Base-by-base conservation (phyloP, 30 jellyfish, hydroid and myxozoan species). In the Turritopsis dohrnii region DNA sequence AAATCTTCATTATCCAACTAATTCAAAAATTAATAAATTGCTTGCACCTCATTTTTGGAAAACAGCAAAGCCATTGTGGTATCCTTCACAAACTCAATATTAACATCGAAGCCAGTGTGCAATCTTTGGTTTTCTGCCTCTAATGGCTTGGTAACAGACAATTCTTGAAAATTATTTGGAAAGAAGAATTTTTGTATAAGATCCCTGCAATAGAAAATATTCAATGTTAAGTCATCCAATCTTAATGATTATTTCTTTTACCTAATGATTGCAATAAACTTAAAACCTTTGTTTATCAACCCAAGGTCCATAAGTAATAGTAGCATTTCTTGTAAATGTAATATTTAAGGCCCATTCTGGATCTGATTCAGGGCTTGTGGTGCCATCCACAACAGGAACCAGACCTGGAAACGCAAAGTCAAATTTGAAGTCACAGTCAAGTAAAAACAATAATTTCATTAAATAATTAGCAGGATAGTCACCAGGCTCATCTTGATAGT, bases 241-340 rank as follows among this genome's bases (percentile, higher is more conserved):
- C 22, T 18, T 21, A 19, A 29, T 4, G 23, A 77, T 1, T 19
- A 30, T 13, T 28, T 21, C 18, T 75, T 18, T 27, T 26, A 22
- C 22, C 22, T 22, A 75, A 31, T n/a, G 31, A 5, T 41, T 41
- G 5, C 9, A 41, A 1, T 13, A 41, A 41, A 41, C 60, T 13
- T 13, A 69, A 9, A 8, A 93, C 98, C 98, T 88, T 83, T 93
- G 98, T 66, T 84, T 84, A 77, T 93, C 98, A 18, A 94, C 95
- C 98, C 98, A 93, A 7, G 98, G 98, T 21, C 98, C 98, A 79
- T 93, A 93, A 0, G 96, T 93, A 16, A 93, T 88, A 19, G 95
- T 88, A 19, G 98, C 87, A 1, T 89, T 82, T 72, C 88, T 93
- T 18, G 95, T 82, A 84, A 93, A 93, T 0, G 83, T 73, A n/a